Evolutionary conservation across 2,113 vertebrate genomes (phyloP).

Genomic region (Mohoua ochrocephala): DNA sequence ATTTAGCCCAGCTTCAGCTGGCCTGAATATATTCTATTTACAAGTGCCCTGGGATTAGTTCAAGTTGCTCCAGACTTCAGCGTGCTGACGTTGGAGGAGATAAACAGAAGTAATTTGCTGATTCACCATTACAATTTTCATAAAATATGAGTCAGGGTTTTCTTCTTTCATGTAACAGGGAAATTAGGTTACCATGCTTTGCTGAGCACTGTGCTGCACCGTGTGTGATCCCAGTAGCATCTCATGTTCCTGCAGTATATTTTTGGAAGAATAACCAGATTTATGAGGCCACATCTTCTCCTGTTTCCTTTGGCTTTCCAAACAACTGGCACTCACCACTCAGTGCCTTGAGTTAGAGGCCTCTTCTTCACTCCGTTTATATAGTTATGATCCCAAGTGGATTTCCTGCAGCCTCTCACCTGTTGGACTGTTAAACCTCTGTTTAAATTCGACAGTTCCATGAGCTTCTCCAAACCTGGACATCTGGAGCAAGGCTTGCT

Average conservation of each 20-base stretch:
- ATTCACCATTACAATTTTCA: constrained; percentile 50
- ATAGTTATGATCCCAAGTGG: not conserved
- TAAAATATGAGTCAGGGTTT: constrained; percentile 61
- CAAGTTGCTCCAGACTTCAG: constrained; percentile 47
- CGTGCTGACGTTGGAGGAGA: constrained; percentile 27
- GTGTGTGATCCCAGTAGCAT: constrained; percentile 22
- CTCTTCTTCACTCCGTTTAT: not conserved
- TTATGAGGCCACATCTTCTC: not conserved
- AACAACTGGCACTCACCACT: not conserved
- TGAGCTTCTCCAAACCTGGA: not conserved
- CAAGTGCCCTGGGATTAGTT: constrained; percentile 19
- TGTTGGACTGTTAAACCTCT: not conserved
- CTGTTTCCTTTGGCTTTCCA: not conserved
- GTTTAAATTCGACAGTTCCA: not conserved
- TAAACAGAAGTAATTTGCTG: constrained; percentile 57
- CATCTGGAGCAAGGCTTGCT: not conserved
- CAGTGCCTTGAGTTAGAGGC: not conserved
- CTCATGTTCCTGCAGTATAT: not conserved
- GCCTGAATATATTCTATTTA: not conserved
- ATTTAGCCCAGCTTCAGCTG: constrained; percentile 1
- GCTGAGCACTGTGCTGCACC: constrained; percentile 16
- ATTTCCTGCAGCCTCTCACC: not conserved
- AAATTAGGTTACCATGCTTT: constrained; percentile 57
- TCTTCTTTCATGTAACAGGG: constrained; percentile 17
- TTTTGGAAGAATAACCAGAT: constrained; percentile 33